These are phyloP conservation scores for Petromus typicus DNA, from an alignment of 2,113 vertebrate genomes.

Conservation along the genomic window DNA sequence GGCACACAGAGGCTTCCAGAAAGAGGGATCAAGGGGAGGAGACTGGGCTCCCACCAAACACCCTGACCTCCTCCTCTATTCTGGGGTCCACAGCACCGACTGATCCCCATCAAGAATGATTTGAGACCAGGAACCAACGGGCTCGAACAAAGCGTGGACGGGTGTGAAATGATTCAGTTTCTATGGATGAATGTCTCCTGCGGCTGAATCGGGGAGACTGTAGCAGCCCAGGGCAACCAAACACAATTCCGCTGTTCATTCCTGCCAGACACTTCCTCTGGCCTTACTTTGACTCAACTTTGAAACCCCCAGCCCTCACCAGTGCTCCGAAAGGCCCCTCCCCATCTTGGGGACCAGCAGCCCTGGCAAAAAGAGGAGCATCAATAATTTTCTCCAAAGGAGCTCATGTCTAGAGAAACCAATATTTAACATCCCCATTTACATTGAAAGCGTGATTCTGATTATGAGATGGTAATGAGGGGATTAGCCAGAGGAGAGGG, in stretches of 20 bases:
- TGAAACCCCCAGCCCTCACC: neutral
- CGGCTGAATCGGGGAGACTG: neutral
- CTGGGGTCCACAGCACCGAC: neutral
- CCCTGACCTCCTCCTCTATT: neutral
- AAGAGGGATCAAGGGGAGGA: neutral
- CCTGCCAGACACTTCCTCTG: neutral
- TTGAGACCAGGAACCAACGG: slow-evolving; percentile 50
- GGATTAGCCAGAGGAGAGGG: slow-evolving; percentile 75
- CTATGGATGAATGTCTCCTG: neutral
- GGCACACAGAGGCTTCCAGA: neutral
- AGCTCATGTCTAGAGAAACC: slow-evolving; percentile 77
- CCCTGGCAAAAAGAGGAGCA: slow-evolving; percentile 56
- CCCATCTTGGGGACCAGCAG: neutral
- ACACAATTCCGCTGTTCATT: neutral
- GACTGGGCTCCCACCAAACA: neutral
- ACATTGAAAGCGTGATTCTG: slow-evolving; percentile 84
- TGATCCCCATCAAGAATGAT: slow-evolving; percentile 35
- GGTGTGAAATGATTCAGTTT: neutral
- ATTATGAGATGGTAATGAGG: slow-evolving; percentile 85
- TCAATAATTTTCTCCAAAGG: slow-evolving; percentile 78
- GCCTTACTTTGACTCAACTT: neutral
- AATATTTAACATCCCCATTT: slow-evolving; percentile 85
- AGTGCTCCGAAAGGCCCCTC: neutral
- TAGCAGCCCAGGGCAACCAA: neutral
- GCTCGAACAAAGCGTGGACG: slow-evolving; percentile 2